These are phyloP conservation scores for Hoplostethus atlanticus DNA, from an alignment of 2,797 vertebrate genomes.

Conservation along the genomic window DNA sequence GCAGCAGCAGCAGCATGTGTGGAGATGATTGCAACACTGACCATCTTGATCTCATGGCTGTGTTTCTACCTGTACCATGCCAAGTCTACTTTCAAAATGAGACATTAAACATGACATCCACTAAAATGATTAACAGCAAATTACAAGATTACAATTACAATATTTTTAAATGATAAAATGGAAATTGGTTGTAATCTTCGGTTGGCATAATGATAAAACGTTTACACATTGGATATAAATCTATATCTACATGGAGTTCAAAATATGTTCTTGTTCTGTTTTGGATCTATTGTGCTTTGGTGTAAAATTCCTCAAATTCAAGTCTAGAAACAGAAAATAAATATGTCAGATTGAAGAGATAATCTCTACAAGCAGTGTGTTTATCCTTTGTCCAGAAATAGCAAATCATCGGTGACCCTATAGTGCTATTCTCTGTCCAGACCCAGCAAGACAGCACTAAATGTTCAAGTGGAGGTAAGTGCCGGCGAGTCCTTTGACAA, in stretches of 20 bases:
- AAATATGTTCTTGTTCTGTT: too few relatives aligned
- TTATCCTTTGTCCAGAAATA: conserved; percentile 86
- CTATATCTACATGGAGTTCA: too few relatives aligned
- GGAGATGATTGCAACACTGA: not conserved
- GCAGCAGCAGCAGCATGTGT: too few relatives aligned
- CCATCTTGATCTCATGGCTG: not conserved
- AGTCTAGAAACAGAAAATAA: not conserved
- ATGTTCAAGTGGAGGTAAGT: conserved; percentile 92
- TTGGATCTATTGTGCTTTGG: not conserved
- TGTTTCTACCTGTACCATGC: not conserved
- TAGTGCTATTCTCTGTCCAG: conserved; percentile 93
- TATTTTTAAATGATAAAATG: too few relatives aligned
- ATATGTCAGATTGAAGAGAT: conserved; percentile 65
- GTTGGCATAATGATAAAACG: too few relatives aligned
- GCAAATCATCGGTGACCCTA: conserved; percentile 87
- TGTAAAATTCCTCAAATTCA: not conserved
- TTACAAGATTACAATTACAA: too few relatives aligned
- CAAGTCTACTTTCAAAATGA: too few relatives aligned
- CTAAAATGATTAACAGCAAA: too few relatives aligned
- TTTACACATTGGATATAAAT: not conserved
- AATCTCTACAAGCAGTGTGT: conserved; percentile 85
- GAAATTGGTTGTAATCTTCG: too few relatives aligned
- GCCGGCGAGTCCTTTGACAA: conserved; percentile 90
- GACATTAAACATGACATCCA: too few relatives aligned
- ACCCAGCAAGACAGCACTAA: conserved; percentile 90